Base-by-base conservation (phyloP, 2,888 invertebrate genomes). In the Noctua janthe region DNA sequence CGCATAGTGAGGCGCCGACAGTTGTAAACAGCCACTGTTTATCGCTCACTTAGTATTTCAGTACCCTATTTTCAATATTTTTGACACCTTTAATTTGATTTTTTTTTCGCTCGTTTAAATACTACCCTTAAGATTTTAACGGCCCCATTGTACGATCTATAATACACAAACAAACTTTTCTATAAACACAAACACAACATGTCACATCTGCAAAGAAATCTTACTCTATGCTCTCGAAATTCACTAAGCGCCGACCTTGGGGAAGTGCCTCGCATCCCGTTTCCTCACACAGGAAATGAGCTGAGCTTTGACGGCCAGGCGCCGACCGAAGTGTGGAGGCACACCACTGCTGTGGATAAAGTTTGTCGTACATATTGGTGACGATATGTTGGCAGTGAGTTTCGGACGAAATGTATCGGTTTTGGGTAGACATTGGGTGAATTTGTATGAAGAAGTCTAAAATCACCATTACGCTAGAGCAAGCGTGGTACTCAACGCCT, bases 221-320 rank as follows among this genome's bases (percentile, higher is more conserved):
- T 77, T 86, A 85, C 17, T 90, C 89, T 89, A 71, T 90, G 85
- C 23, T 47, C 78, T 71, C 71, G 43, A 88, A 89, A 89, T 90
- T 90, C 90, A 92, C 86, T 90, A 86, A 87, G 81, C 88, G 59
- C 43, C 88, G 89, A 90, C 92, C 91, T 92, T 90, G 90, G 76
- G 90, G 90, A 92, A 91, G 86, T 83, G 89, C 75, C 90, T 90
- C 90, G 90, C 91, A 90, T 90, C 88, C 90, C 91, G 93, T 92
- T 93, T 93, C 93, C 93, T 89, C 83, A 78, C 79, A 39, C 85
- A 91, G 94, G 94, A 94, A 94, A 94, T 94, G 94, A 94, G 92
- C 87, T 85, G 78, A 86, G 92, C 90, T 92, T 92, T 91, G 92
- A 92, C 91, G 89, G 88, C 89, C 90, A 86, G 81, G 75, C 80